These are phyloP conservation scores for Hyperopisus bebe DNA, from an alignment of 2,113 vertebrate species.

Conservation along the genomic window DNA sequence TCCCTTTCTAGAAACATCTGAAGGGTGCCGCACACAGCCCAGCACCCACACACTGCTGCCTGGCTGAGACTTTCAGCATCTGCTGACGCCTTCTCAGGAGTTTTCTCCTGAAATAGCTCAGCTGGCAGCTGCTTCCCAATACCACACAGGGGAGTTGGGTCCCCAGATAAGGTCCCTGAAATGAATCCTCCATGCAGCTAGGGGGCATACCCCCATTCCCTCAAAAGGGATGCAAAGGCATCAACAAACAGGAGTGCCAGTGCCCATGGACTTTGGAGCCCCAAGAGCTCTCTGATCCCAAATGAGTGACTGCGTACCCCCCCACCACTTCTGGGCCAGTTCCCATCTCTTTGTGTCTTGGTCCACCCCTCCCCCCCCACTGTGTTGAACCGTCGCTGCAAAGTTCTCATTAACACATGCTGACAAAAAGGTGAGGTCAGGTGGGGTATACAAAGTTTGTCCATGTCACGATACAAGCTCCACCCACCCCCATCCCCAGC, in stretches of 20 bases:
- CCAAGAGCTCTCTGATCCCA: constrained; percentile 55
- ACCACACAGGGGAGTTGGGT: neutral
- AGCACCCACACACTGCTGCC: neutral
- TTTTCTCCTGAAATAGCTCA: neutral
- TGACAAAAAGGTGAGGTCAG: constrained; percentile 55
- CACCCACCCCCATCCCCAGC: constrained; percentile 45
- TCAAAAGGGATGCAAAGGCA: constrained; percentile 59
- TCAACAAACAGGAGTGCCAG: constrained; percentile 57
- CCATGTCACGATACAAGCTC: constrained; percentile 79
- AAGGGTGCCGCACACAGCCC: neutral
- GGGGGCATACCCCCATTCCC: neutral
- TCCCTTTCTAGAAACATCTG: neutral
- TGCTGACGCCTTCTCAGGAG: neutral
- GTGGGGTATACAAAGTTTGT: constrained; percentile 59
- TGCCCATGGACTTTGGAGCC: constrained; percentile 51
- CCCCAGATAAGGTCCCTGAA: constrained; percentile 42
- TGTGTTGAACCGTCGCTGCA: constrained; percentile 54
- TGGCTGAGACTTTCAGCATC: neutral
- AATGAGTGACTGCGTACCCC: constrained; percentile 62
- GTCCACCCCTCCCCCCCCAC: constrained; percentile 41
- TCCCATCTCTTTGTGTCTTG: constrained; percentile 64
- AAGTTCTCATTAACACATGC: constrained; percentile 91
- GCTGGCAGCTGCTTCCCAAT: neutral
- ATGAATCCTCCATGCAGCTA: neutral
- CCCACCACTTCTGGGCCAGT: constrained; percentile 50